phyloP scores from a whole-genome alignment of 2,113 vertebrate species.

The Pygoscelis antarcticus region DNA sequence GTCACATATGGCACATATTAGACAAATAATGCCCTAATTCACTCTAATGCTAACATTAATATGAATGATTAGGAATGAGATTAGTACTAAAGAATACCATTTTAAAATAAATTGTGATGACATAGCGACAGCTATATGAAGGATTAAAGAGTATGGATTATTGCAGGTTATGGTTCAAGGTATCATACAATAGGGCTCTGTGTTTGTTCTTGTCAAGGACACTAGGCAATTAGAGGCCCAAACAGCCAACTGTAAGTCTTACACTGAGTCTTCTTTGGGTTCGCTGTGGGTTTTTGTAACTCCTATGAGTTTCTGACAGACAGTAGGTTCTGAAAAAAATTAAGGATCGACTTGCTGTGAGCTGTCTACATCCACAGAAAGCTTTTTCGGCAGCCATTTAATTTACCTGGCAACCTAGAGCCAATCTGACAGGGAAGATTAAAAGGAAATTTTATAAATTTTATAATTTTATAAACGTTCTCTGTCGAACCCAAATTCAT shows the following conservation, averaged over 20 bases:
- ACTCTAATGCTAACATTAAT: constrained; percentile 62
- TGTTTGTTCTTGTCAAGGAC: constrained; percentile 33
- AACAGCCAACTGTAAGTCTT: not conserved
- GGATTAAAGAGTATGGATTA: constrained; percentile 62
- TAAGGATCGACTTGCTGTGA: not conserved
- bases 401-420: not conserved
- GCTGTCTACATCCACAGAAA: not conserved
- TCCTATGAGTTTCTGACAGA: not conserved
- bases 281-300: not conserved
- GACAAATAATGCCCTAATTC: constrained; percentile 59
- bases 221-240: not conserved
- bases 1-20: constrained; percentile 25
- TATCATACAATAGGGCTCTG: not conserved
- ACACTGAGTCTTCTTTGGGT: not conserved
- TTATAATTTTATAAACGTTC: not conserved
- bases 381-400: not conserved
- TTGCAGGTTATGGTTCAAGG: constrained; percentile 34
- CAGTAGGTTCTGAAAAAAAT: not conserved
- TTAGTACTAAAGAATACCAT: constrained; percentile 33
- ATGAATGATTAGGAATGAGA: constrained; percentile 55
- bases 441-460: too few species aligned
- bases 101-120: constrained; percentile 49
- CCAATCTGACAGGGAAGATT: not conserved
- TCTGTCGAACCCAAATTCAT: not conserved
- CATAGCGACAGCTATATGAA: not conserved